These are phyloP conservation scores for Euclidia mi DNA, from an alignment of 2,888 invertebrate species.

Conservation along the genomic window DNA sequence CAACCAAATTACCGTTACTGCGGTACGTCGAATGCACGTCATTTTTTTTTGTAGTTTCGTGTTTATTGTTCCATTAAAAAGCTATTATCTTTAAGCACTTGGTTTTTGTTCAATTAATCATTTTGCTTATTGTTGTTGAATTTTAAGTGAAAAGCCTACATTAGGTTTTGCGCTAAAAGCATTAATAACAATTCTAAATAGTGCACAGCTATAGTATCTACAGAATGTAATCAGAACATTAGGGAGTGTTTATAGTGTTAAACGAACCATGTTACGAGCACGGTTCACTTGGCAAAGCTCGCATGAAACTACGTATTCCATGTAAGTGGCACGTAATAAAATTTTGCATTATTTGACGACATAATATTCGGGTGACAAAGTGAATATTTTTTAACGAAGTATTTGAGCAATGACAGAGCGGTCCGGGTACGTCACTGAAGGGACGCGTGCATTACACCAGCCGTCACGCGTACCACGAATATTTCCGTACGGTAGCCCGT, in stretches of 20 bases:
- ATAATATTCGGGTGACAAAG: constrained; percentile 43
- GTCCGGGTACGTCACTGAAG: constrained; percentile 34
- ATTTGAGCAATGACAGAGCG: constrained; percentile 54
- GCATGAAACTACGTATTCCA: constrained; percentile 15
- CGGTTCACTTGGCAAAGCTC: constrained; percentile 35
- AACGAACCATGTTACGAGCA: constrained; percentile 21
- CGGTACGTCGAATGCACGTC: not conserved
- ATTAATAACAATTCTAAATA: not conserved
- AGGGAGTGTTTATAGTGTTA: constrained; percentile 26
- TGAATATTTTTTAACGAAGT: constrained; percentile 58
- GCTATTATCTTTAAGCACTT: constrained; percentile 1
- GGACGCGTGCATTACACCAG: constrained; percentile 46
- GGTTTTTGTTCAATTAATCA: constrained; percentile 8
- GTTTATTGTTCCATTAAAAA: constrained; percentile 7
- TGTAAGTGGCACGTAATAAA: constrained; percentile 39
- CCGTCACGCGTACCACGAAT: constrained; percentile 50
- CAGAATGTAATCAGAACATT: constrained; percentile 28
- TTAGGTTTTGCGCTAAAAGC: not conserved
- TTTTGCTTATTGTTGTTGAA: not conserved
- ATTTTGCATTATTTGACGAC: constrained; percentile 35
- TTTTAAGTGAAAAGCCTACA: not conserved
- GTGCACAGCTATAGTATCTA: constrained; percentile 15
- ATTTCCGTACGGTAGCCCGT: constrained; percentile 53
- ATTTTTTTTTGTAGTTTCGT: not conserved
- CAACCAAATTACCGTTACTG: not conserved